Evolutionary conservation across 2,797 vertebrate species (phyloP), one percentile per base, ranked within the genome.

Genomic region (Luscinia megarhynchos): DNA sequence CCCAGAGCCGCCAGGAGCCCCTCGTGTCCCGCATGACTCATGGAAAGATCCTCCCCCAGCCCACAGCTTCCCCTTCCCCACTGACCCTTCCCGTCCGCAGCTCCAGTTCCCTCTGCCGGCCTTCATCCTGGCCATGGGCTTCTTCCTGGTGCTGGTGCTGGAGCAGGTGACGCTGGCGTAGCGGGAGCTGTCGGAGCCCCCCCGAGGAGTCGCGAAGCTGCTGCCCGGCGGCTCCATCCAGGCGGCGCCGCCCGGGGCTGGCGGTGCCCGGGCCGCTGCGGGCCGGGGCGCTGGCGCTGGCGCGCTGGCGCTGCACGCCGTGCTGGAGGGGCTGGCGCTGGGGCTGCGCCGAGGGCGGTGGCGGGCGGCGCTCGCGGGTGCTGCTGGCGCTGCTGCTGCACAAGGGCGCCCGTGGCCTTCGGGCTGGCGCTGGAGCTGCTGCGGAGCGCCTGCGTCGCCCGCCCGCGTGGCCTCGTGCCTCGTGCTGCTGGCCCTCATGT

Each of bases 81-180:
- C 64, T 43, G 21, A 45, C 12, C 36, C 5, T 15, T 13, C 41
- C 14, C 15, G 20, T 1, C 41, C 7, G 3, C 98, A 99, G 99
- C 98, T 99, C 32, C 97, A 97, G 86, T 99, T 99, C 92, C 99
- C 99, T 1, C 94, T 99, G 26, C 98, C 98, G 1, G 98, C 99
- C 93, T 99, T 99, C 96, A 98, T 99, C 95, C 81, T 99, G 97
- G 98, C 98, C 48, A 98, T 99, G 98, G 99, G 99, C 5, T 99
- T 99, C 95, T 98, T 99, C 96, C 84, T 99, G 93, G 98, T 99
- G 36, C 97, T 99, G 93, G 97, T 99, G 62, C 97, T 99, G 97
- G 99, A 99, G 96, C 98, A 99, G 96, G 95, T 98, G 8, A 94
- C 98, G 12, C 77, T 99, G 97, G 97, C 98, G 29, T 98, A 98